Percentiles rank a stretch among this genome's conserved stretches.
Conservation (phyloP, 2,888 invertebrate species). For the Pyrocoelia pectoralis region DNA sequence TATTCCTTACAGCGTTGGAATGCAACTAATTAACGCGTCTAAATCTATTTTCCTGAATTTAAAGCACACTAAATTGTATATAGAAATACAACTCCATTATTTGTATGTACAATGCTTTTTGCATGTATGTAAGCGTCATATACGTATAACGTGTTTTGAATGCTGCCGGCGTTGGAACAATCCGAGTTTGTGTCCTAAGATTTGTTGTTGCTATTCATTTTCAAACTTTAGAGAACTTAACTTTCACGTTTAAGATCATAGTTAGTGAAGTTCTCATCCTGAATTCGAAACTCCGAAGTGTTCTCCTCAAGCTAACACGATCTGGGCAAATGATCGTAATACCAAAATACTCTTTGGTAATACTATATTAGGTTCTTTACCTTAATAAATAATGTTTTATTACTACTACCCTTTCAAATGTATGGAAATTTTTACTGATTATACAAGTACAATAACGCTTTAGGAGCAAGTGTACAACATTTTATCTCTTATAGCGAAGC, state of each 20-base stretch:
- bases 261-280: slow-evolving; percentile 19
- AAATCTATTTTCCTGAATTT: too few relatives aligned
- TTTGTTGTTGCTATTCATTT: slow-evolving; percentile 25
- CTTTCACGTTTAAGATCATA: slow-evolving; percentile 21
- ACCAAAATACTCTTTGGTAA: too few relatives aligned
- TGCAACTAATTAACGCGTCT: too few relatives aligned
- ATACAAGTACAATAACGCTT: not conserved
- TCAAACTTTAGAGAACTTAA: slow-evolving; percentile 13
- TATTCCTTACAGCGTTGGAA: too few relatives aligned
- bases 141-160: slow-evolving; percentile 3
- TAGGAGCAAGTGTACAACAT: too few relatives aligned
- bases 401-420: slow-evolving; percentile 6
- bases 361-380: slow-evolving; percentile 20
- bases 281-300: slow-evolving; percentile 18
- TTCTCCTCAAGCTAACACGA: slow-evolving; percentile 17
- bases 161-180: slow-evolving; percentile 1
- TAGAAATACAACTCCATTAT: not conserved
- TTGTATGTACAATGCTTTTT: not conserved
- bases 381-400: slow-evolving; percentile 17
- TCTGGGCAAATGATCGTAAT: slow-evolving; percentile 18
- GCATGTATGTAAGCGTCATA: slow-evolving; percentile 6
- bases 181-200: slow-evolving; percentile 7
- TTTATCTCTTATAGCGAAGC: too few relatives aligned
- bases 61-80: not conserved
- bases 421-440: slow-evolving; percentile 21